Percentiles rank a stretch among this genome's conserved stretches.
Evolutionary conservation across 2,113 vertebrate genomes (phyloP).

Genomic region (Phrynosoma platyrhinos): DNA sequence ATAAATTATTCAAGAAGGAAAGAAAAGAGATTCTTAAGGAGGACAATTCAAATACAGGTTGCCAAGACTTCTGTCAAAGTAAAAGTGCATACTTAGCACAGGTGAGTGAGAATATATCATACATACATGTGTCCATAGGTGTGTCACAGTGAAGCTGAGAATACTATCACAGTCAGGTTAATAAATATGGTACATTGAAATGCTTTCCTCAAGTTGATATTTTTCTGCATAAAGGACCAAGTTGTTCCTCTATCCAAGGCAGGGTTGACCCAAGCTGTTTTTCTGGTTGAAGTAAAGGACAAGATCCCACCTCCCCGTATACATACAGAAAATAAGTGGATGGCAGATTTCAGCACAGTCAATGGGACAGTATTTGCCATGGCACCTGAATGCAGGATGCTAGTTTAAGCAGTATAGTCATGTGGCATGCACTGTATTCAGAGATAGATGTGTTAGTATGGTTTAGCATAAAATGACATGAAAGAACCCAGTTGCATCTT

Average conservation of each 20-base stretch:
- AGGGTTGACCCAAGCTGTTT: no score
- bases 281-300: no score
- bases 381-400: neutral
- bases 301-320: no score
- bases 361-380: neutral
- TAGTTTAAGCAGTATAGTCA: neutral
- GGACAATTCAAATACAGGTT: conserved; percentile 50
- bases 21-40: conserved; percentile 29
- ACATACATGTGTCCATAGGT: neutral
- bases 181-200: neutral
- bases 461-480: no score
- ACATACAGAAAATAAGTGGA: no score
- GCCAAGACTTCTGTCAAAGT: conserved; percentile 31
- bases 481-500: no score
- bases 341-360: neutral
- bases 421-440: no score
- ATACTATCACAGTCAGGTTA: neutral
- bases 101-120: neutral
- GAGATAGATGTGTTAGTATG: no score
- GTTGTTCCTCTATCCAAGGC: no score
- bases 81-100: conserved; percentile 20
- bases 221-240: no score
- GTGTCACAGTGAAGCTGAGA: neutral
- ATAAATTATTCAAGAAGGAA: conserved; percentile 54
- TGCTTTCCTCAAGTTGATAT: no score